Evolutionary conservation across 2,797 vertebrate species (phyloP), one percentile per base, ranked within the genome.

Genomic region (Ceyx erithaca): DNA sequence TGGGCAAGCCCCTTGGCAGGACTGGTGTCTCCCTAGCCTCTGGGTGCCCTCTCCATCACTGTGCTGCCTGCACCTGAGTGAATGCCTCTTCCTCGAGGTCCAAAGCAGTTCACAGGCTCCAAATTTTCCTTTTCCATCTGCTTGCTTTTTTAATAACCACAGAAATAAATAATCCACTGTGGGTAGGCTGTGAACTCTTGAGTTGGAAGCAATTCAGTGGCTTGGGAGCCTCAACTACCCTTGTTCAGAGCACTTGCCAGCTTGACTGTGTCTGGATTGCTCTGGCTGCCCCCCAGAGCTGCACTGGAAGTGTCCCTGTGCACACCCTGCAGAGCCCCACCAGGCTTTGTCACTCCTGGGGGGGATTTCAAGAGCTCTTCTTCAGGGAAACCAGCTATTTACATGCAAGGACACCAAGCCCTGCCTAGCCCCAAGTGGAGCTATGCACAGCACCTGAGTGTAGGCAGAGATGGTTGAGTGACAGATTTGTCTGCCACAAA

Each of bases 391-490:
- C 37, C 37, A 37, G 37, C 37, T 37, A 3, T 14, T 37, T 6
- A 37, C 37, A 37, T 37, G 37, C 64, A 64, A 72, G 51, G 64
- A 51, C 33, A 62, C 23, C 4, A 43, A 48, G 37, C 43, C 19
- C 28, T 62, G 6, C 51, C 61, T 8, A 58, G 78, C 26, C 52
- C 55, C 30, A 21, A 3, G 8, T 1, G 15, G 49, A 87, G 62
- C 64, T 57, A 3, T n/a, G 19, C 7, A 4, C 9, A 15, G 52
- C 30, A 57, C 40, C 26, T 3, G 5, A 0, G 0, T 1, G 10
- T 10, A n/a, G n/a, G 12, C 13, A 2, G 21, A 61, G 71, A 14
- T 6, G 18, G 15, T 15, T 2, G 12, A 58, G 30, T 61, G 57
- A 73, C 25, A 37, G 35, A 75, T 48, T 22, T 6, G 33, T 57